These are phyloP conservation scores for Aphaenogaster ashmeadi DNA, from an alignment of 1,140 invertebrate genomes.

Conservation along the genomic window DNA sequence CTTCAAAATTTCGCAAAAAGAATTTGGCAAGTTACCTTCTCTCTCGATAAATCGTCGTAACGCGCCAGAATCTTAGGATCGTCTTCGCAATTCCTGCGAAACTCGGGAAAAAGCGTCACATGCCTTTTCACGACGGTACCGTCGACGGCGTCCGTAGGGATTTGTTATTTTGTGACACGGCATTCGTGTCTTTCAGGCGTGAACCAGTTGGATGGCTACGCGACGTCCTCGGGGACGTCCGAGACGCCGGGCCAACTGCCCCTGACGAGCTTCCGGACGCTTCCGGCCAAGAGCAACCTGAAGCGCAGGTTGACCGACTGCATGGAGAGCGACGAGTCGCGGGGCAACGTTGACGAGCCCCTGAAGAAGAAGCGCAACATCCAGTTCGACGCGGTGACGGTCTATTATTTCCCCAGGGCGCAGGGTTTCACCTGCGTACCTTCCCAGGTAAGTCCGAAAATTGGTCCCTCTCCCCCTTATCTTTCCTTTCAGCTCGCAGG, in stretches of 20 bases:
- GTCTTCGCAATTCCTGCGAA: not conserved
- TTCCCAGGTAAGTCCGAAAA: slow-evolving; percentile 90
- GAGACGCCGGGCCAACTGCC: slow-evolving; percentile 62
- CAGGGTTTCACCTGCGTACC: slow-evolving; percentile 99
- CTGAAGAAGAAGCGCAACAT: slow-evolving; percentile 92
- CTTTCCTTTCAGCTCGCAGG: not conserved
- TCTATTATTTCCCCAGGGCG: slow-evolving; percentile 97
- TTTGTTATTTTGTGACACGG: not conserved
- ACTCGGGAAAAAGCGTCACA: not conserved
- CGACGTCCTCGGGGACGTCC: slow-evolving; percentile 54
- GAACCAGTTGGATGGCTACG: slow-evolving; percentile 74
- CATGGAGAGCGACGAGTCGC: slow-evolving; percentile 82
- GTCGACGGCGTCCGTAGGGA: not conserved
- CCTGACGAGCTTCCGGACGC: slow-evolving; percentile 63
- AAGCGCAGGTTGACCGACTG: slow-evolving; percentile 86
- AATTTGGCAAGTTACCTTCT: not conserved
- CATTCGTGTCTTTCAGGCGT: slow-evolving; percentile 67
- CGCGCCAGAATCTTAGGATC: not conserved
- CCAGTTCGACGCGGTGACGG: slow-evolving; percentile 96
- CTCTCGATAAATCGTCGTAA: not conserved
- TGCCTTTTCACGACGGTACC: not conserved
- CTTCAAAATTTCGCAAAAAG: not conserved
- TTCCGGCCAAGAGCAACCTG: slow-evolving; percentile 87
- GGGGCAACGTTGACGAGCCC: slow-evolving; percentile 81
- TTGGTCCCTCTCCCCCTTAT: not conserved